Base-by-base conservation (phyloP, 2,888 invertebrate genomes). In the Drosophila dives region DNA sequence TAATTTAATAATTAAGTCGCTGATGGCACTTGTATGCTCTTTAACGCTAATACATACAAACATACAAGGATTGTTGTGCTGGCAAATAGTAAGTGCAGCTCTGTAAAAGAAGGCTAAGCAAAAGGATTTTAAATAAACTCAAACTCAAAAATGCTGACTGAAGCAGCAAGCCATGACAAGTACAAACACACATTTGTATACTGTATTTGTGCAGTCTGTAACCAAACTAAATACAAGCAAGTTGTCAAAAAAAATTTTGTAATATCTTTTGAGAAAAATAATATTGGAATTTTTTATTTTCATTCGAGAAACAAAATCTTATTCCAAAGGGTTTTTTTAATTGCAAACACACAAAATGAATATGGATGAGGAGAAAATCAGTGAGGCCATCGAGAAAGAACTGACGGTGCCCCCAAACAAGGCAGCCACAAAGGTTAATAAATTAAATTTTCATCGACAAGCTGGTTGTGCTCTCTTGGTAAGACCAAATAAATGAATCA, bases 1-100 rank as follows among this genome's bases (percentile, higher is more conserved):
- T 85, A 89, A 85, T 85, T 86, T 85, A 89, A 85, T 85, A 85
- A 85, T 85, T 85, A 89, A 85, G 89, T 83, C 71, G 86, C 86
- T 75, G 89, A 77, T 86, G 75, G 85, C 83, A 77, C 80, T 71
- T 75, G 71, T 71, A 68, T 67, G 59, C 71, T 62, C 62, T 62
- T 66, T 56, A 68, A 61, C 86, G 53, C 64, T 50, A 38, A 55
- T n/a, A 56, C 33, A 45, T 29, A 53, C 50, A 55, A 32, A 56
- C n/a, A 64, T 40, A 26, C 26, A 26, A 26, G 40, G 32, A n/a
- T 59, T 50, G 33, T 40, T 17, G 45, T 56, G 36, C 32, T 65
- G 48, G 23, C 6, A 29, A 40, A 42, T 38, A 42, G 45, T 17
- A 15, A 67, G 36, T 58, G 55, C 56, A 58, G 3, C 8, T n/a